phyloP scores from a whole-genome alignment of 2,797 vertebrate genomes.

The Tachyglossus aculeatus region DNA sequence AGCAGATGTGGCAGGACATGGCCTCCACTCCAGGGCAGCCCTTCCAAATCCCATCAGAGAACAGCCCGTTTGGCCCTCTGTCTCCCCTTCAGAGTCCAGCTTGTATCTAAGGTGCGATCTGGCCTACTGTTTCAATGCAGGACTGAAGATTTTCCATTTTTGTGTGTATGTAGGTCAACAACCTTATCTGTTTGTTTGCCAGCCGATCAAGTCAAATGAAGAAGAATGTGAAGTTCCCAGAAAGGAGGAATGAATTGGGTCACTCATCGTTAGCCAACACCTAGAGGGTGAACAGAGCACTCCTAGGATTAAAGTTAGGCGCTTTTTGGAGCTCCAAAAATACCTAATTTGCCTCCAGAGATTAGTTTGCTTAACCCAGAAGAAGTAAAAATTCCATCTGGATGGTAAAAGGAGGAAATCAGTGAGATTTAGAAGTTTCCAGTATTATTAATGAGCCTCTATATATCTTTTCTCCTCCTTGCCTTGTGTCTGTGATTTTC shows the following conservation, averaged over 20 bases:
- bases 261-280: too few species aligned
- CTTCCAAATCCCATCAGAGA: background rate
- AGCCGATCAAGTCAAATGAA: background rate
- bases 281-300: too few species aligned
- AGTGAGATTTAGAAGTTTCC: too few species aligned
- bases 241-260: constrained; percentile 20
- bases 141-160: constrained; percentile 17
- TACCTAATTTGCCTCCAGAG: too few species aligned
- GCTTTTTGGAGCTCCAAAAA: too few species aligned
- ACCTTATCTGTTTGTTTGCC: background rate
- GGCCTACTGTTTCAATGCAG: constrained; percentile 24
- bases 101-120: constrained; percentile 34
- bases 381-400: too few species aligned
- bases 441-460: too few species aligned
- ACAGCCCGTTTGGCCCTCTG: constrained; percentile 16
- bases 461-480: background rate
- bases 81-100: constrained; percentile 30
- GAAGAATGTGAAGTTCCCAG: background rate
- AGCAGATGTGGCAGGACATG: constrained; percentile 3
- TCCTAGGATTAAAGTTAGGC: too few species aligned
- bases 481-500: background rate
- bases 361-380: too few species aligned
- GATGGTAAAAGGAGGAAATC: too few species aligned
- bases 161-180: constrained; percentile 31
- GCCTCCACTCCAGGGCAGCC: background rate